These are phyloP conservation scores for Papilio demoleus DNA, from an alignment of 2,888 invertebrate genomes.

Conservation along the genomic window DNA sequence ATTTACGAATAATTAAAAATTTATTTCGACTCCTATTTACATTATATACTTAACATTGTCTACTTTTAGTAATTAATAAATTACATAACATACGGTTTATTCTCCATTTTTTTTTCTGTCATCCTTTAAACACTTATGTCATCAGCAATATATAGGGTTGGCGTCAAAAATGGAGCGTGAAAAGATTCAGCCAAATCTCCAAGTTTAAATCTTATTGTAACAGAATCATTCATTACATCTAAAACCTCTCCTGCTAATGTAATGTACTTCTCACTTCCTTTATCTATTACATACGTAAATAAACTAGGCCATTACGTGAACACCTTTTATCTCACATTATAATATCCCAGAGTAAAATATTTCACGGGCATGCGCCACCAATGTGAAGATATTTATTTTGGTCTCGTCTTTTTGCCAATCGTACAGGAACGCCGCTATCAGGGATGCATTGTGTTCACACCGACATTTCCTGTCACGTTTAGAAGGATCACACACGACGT, in stretches of 20 bases:
- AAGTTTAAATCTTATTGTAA: too few species aligned
- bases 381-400: neutral
- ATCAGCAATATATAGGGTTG: too few species aligned
- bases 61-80: neutral
- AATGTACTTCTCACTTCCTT: too few species aligned
- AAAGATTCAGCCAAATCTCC: too few species aligned
- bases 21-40: neutral
- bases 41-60: neutral
- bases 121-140: too few species aligned
- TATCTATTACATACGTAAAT: too few species aligned
- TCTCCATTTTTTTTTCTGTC: neutral
- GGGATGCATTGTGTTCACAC: constrained; percentile 1
- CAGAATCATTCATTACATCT: too few species aligned
- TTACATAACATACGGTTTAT: neutral
- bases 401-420: constrained; percentile 1
- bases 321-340: neutral
- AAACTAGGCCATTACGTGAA: neutral
- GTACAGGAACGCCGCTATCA: constrained; percentile 3
- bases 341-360: neutral
- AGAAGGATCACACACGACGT: neutral
- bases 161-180: too few species aligned
- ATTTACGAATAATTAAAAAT: constrained; percentile 1
- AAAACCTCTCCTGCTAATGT: too few species aligned
- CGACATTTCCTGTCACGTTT: constrained; percentile 13
- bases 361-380: neutral